These are phyloP conservation scores for Acropternis orthonyx DNA, from an alignment of 2,797 vertebrate species.

Conservation along the genomic window DNA sequence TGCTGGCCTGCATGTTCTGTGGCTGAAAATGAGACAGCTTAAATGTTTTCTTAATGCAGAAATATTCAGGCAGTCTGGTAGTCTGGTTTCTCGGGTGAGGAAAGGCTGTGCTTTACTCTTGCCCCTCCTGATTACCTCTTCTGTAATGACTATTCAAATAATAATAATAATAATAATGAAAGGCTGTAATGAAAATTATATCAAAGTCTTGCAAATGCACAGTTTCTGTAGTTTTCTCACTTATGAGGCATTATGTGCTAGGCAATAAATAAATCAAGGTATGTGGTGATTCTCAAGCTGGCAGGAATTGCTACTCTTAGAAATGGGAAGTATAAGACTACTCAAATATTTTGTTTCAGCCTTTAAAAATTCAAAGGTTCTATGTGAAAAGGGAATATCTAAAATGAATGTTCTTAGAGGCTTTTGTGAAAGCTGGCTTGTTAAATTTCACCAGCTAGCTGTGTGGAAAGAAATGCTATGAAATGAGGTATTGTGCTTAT, in stretches of 20 bases:
- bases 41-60: not conserved
- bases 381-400: not conserved
- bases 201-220: not conserved
- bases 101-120: not conserved
- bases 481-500: slow-evolving; percentile 5
- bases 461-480: not conserved
- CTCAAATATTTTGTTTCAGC: slow-evolving; percentile 42
- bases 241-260: not conserved
- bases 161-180: slow-evolving; percentile 22
- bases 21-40: not conserved
- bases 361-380: slow-evolving; percentile 16
- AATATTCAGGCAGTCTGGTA: not conserved
- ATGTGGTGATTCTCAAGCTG: not conserved
- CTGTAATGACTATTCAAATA: not conserved
- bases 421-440: not conserved
- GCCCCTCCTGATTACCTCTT: not conserved
- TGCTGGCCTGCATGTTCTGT: not conserved
- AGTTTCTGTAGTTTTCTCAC: not conserved
- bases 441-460: slow-evolving; percentile 22
- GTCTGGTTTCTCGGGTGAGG: not conserved
- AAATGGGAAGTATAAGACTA: not conserved
- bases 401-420: not conserved
- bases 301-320: not conserved
- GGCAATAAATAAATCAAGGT: slow-evolving; percentile 1
- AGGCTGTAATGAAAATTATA: slow-evolving; percentile 13